Evolutionary conservation across 2,888 invertebrate species (phyloP).

Genomic region (Polietes domitor): DNA sequence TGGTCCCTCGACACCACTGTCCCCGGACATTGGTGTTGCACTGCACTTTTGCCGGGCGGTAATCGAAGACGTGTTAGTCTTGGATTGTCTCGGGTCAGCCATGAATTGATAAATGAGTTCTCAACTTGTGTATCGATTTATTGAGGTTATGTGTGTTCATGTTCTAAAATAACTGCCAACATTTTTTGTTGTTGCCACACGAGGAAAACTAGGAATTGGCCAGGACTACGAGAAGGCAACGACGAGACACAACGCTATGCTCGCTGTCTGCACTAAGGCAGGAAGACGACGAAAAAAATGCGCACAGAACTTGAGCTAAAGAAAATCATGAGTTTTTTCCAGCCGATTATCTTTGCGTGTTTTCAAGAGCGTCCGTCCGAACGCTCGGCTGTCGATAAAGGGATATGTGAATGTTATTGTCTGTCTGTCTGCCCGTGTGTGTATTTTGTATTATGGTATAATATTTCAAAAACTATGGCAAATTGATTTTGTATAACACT

Average conservation of each 20-base stretch:
- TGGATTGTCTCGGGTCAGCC: slow-evolving; percentile 64
- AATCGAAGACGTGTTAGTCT: slow-evolving; percentile 47
- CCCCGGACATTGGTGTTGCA: not conserved
- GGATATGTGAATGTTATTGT: slow-evolving; percentile 12
- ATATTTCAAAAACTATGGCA: slow-evolving; percentile 67
- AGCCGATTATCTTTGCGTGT: slow-evolving; percentile 29
- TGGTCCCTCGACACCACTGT: not conserved
- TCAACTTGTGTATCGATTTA: slow-evolving; percentile 67
- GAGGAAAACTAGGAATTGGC: not conserved
- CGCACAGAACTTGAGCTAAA: slow-evolving; percentile 31
- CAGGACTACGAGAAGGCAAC: slow-evolving; percentile 11
- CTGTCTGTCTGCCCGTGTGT: slow-evolving; percentile 12
- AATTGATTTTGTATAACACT: slow-evolving; percentile 65
- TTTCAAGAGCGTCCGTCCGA: slow-evolving; percentile 49
- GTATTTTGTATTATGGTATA: slow-evolving; percentile 36
- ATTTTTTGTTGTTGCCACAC: slow-evolving; percentile 36
- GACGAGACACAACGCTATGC: not conserved
- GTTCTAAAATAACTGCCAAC: slow-evolving; percentile 61
- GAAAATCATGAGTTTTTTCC: slow-evolving; percentile 50
- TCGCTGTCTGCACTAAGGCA: not conserved
- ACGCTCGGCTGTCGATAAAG: not conserved
- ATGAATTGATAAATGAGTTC: slow-evolving; percentile 67
- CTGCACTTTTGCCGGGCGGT: not conserved
- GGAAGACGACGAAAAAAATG: slow-evolving; percentile 2
- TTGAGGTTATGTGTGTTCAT: slow-evolving; percentile 64